Conservation (phyloP, 2,113 vertebrate genomes). For the Podocnemis expansa region DNA sequence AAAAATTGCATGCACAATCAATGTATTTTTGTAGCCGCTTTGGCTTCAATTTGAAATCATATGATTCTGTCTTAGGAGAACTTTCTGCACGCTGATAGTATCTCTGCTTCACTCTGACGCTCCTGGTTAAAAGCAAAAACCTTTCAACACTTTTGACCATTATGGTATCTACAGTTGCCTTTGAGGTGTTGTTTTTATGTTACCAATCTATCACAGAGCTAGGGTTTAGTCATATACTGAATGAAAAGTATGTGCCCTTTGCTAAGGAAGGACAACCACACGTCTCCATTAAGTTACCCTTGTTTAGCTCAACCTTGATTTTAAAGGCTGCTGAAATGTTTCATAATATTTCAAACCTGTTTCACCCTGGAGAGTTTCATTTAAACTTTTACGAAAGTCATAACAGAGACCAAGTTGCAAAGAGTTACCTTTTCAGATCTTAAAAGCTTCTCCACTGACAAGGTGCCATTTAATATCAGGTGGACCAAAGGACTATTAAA, state of each 20-base stretch:
- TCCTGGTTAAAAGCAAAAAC: constrained; percentile 62
- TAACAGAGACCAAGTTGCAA: neutral
- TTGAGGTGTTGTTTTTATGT: constrained; percentile 27
- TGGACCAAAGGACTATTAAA: neutral
- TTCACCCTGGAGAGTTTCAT: neutral
- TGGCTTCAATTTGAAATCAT: constrained; percentile 31
- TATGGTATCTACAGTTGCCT: constrained; percentile 51
- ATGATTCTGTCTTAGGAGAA: neutral
- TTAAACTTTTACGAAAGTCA: constrained; percentile 11
- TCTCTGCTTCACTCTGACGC: constrained; percentile 44
- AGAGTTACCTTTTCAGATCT: neutral
- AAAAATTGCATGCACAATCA: neutral
- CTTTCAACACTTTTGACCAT: constrained; percentile 64
- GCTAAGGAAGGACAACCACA: neutral
- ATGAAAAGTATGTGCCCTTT: constrained; percentile 12
- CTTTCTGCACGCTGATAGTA: constrained; percentile 7
- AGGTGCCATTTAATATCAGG: neutral
- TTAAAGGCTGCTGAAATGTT: neutral
- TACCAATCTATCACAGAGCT: neutral
- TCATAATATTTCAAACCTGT: neutral
- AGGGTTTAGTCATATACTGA: constrained; percentile 29
- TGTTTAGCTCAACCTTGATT: neutral
- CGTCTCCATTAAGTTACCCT: neutral
- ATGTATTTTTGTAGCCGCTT: neutral
- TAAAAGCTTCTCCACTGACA: neutral